These are phyloP conservation scores for Australoheros facetus DNA, from an alignment of 2,797 vertebrate species.

Conservation along the genomic window DNA sequence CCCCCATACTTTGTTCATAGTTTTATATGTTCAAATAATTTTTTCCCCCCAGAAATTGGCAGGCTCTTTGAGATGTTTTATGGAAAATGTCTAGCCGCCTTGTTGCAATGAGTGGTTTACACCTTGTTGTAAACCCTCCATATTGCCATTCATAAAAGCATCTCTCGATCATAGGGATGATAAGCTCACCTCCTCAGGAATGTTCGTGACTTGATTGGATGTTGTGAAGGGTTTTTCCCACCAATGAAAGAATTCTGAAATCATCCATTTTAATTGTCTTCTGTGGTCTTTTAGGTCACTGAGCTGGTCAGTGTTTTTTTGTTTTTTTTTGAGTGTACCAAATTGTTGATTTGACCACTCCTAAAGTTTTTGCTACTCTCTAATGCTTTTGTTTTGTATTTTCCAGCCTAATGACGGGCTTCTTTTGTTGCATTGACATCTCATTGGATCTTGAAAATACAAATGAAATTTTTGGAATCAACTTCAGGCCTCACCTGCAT, in stretches of 20 bases:
- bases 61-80: not conserved
- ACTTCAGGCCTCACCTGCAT: not conserved
- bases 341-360: not conserved
- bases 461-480: too few species aligned
- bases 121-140: not conserved
- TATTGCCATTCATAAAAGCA: not conserved
- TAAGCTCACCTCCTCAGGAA: not conserved
- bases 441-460: not conserved
- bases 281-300: not conserved
- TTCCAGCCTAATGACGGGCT: not conserved
- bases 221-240: not conserved
- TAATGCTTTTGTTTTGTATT: not conserved
- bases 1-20: not conserved
- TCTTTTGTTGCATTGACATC: not conserved
- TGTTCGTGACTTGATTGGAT: not conserved
- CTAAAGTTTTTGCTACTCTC: not conserved
- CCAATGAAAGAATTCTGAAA: not conserved
- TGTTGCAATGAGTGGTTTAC: not conserved
- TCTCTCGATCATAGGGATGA: not conserved
- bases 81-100: not conserved
- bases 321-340: not conserved
- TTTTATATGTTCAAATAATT: not conserved
- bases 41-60: accelerated
- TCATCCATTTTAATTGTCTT: not conserved
- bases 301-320: not conserved